Percentiles rank a stretch among this genome's conserved stretches.
Conservation (phyloP, 2,888 invertebrate genomes). For the Cryptus armator region DNA sequence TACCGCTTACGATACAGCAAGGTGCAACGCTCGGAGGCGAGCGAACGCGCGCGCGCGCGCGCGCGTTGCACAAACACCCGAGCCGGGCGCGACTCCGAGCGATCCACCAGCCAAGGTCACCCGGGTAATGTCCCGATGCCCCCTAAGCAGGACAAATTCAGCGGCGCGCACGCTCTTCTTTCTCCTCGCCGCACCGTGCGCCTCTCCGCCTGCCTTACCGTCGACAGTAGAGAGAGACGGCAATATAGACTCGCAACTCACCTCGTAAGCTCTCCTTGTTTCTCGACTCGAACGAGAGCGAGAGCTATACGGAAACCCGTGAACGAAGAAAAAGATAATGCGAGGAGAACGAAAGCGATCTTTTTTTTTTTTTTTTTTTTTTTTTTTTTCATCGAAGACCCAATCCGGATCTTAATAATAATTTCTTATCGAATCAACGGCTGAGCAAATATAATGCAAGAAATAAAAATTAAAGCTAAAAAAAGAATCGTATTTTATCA, state of each 20-base stretch:
- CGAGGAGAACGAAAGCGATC: slow-evolving; percentile 27
- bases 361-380: neutral
- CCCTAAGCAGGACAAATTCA: slow-evolving; percentile 84
- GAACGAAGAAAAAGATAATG: slow-evolving; percentile 20
- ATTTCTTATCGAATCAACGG: too few relatives aligned
- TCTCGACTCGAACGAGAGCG: slow-evolving; percentile 48
- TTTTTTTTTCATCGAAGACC: too few relatives aligned
- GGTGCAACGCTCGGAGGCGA: slow-evolving; percentile 82
- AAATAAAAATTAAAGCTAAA: too few relatives aligned
- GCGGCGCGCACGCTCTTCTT: slow-evolving; percentile 64
- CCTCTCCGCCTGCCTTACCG: neutral
- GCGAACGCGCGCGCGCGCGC: slow-evolving; percentile 69
- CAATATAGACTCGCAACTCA: neutral
- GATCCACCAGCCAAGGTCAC: slow-evolving; percentile 83
- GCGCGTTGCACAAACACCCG: slow-evolving; percentile 81
- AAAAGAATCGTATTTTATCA: too few relatives aligned
- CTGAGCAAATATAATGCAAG: too few relatives aligned
- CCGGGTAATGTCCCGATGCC: slow-evolving; percentile 85
- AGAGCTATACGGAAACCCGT: slow-evolving; percentile 12
- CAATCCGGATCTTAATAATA: too few relatives aligned
- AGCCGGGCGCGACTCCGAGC: slow-evolving; percentile 70
- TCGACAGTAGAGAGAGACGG: slow-evolving; percentile 2
- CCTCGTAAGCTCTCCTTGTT: slow-evolving; percentile 27
- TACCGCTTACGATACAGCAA: slow-evolving; percentile 81
- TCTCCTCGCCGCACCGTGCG: slow-evolving; percentile 18